Percentiles rank a stretch among this genome's conserved stretches.
Evolutionary conservation across 53 echinoderm and acorn worm genomes (phyloP).

Genomic region (Luidia sarsii): DNA sequence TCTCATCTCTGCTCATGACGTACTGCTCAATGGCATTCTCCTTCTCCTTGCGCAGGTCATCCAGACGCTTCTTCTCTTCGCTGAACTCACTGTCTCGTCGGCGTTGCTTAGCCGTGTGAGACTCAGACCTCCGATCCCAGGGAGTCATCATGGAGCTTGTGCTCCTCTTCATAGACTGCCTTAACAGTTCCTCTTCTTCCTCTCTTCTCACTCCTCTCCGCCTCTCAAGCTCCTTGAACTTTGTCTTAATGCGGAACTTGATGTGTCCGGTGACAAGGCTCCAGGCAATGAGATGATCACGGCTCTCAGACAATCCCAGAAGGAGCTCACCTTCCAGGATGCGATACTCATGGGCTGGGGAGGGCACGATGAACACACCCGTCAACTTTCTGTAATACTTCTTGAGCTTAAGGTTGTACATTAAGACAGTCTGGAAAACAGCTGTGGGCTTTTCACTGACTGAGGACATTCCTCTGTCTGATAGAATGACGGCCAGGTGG

Average conservation of each 20-base stretch:
- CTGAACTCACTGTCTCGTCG: conserved; percentile 75
- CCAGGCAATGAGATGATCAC: conserved; percentile 95
- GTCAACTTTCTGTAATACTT: conserved; percentile 88
- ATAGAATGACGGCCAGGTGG: conserved; percentile 76
- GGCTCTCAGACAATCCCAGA: conserved; percentile 87
- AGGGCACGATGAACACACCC: conserved; percentile 88
- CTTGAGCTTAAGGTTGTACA: conserved; percentile 90
- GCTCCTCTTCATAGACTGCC: conserved; percentile 56
- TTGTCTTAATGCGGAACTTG: conserved; percentile 86
- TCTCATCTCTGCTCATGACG: conserved; percentile 79
- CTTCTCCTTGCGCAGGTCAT: conserved; percentile 83
- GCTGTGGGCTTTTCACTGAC: conserved; percentile 78
- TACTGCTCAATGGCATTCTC: conserved; percentile 95
- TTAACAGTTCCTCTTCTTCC: conserved; percentile 75
- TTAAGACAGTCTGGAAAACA: conserved; percentile 88
- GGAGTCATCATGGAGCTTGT: conserved; percentile 87
- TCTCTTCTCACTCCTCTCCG: conserved; percentile 61
- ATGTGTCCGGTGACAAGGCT: conserved; percentile 83
- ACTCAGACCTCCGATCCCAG: conserved; percentile 92
- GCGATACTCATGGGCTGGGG: conserved; percentile 88
- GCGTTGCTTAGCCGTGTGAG: conserved; percentile 64
- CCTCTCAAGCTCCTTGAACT: conserved; percentile 66
- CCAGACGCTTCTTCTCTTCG: conserved; percentile 84
- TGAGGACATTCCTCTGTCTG: conserved; percentile 81
- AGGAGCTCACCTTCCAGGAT: conserved; percentile 85